Base-by-base conservation (phyloP, 2,113 vertebrate genomes). In the Spilogale gracilis region DNA sequence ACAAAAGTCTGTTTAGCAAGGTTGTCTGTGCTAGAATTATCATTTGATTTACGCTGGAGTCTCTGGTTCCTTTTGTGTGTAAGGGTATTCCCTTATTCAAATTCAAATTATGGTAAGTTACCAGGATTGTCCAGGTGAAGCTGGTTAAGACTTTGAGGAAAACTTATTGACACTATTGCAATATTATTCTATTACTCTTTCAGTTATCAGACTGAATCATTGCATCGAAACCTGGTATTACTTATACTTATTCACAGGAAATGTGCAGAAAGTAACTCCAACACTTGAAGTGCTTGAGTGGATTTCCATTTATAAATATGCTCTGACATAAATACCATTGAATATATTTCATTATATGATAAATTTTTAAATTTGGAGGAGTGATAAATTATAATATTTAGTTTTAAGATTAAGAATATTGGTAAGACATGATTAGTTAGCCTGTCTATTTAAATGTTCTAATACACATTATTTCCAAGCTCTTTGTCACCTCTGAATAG, bases 351-450 rank as follows among this genome's bases (percentile, higher is more conserved):
- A n/a, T 78, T 94, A 71, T 79, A 54, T 74, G 48, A 27, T 67
- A 94, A 12, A 82, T 58, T 87, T 78, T 91, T 91, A 9, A 88
- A 63, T 92, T 84, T 54, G n/a, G 2, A 58, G 23, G 73, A 50
- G 25, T 67, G 48, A 74, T 81, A n/a, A 6, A 58, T 80, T 58
- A 89, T 43, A 84, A n/a, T 32, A 86, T 48, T 94, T 89, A 89
- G 60, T 74, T 95, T 97, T 86, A 95, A 95, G 27, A 74, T 81
- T 71, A 85, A 90, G 18, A 89, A 23, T 73, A 76, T 61, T 86
- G n/a, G 48, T 43, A 73, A n/a, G 69, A 48, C 71, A 16, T 95
- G 32, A 67, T 76, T 63, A 61, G 3, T 87, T 60, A 67, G 3
- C 32, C 13, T 87, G n/a, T 81, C 11, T 76, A 87, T 90, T 95